phyloP scores from a whole-genome alignment of 1,140 invertebrate genomes.

The Idris sp. region DNA sequence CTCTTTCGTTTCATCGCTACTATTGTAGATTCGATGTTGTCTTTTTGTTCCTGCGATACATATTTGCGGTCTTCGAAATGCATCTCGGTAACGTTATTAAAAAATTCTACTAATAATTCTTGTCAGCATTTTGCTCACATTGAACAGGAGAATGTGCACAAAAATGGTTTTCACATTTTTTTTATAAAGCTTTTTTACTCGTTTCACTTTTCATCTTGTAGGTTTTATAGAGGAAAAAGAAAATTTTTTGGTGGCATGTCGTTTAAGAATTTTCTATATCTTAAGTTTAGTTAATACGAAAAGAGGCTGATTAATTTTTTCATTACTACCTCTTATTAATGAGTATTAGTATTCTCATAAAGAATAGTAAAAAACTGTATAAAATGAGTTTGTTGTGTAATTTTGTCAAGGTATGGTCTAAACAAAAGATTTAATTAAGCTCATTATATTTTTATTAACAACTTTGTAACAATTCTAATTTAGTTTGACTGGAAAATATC shows the following conservation, averaged over 20 bases:
- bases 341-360: too few relatives aligned
- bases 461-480: constrained; percentile 9
- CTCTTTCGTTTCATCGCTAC: constrained; percentile 24
- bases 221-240: constrained; percentile 16
- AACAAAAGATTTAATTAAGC: too few relatives aligned
- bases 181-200: constrained; percentile 27
- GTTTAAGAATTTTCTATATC: constrained; percentile 13
- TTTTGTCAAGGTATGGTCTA: too few relatives aligned
- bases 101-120: constrained; percentile 66
- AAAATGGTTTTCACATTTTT: constrained; percentile 38
- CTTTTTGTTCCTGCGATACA: constrained; percentile 20
- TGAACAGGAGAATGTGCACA: constrained; percentile 27
- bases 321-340: too few relatives aligned
- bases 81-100: constrained; percentile 63
- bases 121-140: constrained; percentile 32
- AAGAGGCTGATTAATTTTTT: too few relatives aligned
- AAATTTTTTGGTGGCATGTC: not conserved
- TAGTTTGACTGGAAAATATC: constrained; percentile 14
- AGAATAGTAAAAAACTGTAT: too few relatives aligned
- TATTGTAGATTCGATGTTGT: constrained; percentile 13
- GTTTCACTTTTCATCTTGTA: constrained; percentile 36
- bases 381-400: too few relatives aligned
- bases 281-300: too few relatives aligned
- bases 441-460: not conserved
- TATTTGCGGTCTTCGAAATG: constrained; percentile 35